phyloP scores from a whole-genome alignment of 2,888 invertebrate species.

The Autographa pulchrina region DNA sequence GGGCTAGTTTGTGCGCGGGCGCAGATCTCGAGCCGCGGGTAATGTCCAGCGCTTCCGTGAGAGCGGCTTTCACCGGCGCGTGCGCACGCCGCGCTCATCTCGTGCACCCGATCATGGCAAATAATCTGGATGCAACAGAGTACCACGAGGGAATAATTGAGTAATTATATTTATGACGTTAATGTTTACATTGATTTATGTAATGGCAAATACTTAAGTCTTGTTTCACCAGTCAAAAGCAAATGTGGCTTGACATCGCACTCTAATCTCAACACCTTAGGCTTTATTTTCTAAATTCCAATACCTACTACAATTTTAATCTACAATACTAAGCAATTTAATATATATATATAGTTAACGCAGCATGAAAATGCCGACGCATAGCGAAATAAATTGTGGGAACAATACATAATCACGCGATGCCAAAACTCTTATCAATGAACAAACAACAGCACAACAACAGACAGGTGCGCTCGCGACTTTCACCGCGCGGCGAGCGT shows the following conservation, averaged over 20 bases:
- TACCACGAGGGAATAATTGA: background rate
- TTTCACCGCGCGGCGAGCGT: conserved; percentile 57
- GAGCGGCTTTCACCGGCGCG: conserved; percentile 63
- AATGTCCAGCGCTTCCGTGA: conserved; percentile 50
- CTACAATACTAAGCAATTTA: background rate
- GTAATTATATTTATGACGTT: background rate
- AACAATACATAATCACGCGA: conserved; percentile 35
- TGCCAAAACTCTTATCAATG: conserved; percentile 54
- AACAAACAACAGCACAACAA: conserved; percentile 48
- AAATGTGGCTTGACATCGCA: background rate
- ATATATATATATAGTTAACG: background rate
- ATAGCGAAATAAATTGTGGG: conserved; percentile 21
- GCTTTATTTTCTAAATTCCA: background rate
- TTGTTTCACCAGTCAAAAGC: background rate
- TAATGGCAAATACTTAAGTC: no score
- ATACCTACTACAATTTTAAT: background rate
- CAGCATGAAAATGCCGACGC: background rate
- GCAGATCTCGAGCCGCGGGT: conserved; percentile 8
- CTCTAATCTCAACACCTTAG: background rate
- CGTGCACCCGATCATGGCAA: background rate
- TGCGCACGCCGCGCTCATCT: conserved; percentile 24
- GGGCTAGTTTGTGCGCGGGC: background rate
- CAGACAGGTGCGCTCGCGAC: conserved; percentile 57
- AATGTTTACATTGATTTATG: no score
- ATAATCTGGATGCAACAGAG: background rate